Conservation (phyloP, 1,140 invertebrate species). For the Charaxes varanes region DNA sequence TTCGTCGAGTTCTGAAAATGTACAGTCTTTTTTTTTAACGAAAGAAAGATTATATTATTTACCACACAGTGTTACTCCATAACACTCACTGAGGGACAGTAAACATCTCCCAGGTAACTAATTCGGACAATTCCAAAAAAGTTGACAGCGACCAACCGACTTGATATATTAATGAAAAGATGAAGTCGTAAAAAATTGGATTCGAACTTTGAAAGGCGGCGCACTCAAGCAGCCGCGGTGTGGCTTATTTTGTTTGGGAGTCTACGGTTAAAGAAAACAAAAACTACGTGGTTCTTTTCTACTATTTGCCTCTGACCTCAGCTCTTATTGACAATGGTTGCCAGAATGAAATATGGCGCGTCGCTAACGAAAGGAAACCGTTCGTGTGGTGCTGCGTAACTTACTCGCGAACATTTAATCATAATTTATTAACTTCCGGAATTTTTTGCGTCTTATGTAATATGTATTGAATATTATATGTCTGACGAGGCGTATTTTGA, state of each 20-base stretch:
- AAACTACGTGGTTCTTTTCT: conserved; percentile 55
- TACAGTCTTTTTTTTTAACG: too few relatives aligned
- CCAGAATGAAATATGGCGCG: conserved; percentile 68
- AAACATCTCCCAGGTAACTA: conserved; percentile 13
- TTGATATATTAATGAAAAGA: conserved; percentile 71
- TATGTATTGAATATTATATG: too few relatives aligned
- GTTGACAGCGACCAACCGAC: conserved; percentile 54
- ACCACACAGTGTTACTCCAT: too few relatives aligned
- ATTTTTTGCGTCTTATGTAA: too few relatives aligned
- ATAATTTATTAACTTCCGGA: too few relatives aligned
- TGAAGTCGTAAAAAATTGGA: conserved; percentile 52
- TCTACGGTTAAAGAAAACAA: conserved; percentile 60
- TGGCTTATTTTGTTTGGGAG: conserved; percentile 62
- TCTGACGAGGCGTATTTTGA: too few relatives aligned
- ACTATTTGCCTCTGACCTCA: conserved; percentile 67
- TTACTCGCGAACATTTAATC: background rate
- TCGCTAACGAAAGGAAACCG: conserved; percentile 57
- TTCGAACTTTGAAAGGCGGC: conserved; percentile 62
- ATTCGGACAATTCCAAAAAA: conserved; percentile 26
- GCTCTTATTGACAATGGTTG: conserved; percentile 67
- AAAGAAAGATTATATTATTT: too few relatives aligned
- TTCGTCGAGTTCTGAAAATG: too few relatives aligned
- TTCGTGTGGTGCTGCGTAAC: background rate
- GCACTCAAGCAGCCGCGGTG: conserved; percentile 52
- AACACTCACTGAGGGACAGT: too few relatives aligned